phyloP scores from a whole-genome alignment of 2,888 invertebrate genomes.

The Scaptomyza tumidula region DNA sequence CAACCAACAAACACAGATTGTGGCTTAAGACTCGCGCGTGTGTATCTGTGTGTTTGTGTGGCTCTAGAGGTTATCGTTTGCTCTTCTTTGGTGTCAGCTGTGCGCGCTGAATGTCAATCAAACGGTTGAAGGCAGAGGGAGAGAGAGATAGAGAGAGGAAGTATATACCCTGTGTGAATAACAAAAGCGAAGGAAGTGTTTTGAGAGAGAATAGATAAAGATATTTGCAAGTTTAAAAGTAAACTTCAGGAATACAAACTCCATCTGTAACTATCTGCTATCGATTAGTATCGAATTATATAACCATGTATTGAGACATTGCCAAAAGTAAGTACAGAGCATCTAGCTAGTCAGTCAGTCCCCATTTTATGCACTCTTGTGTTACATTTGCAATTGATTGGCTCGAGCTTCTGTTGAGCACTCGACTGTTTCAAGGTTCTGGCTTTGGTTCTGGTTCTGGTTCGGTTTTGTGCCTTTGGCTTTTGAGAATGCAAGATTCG shows the following conservation, averaged over 20 bases:
- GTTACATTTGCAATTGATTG: constrained; percentile 65
- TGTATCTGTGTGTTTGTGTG: not conserved
- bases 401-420: constrained; percentile 12
- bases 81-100: constrained; percentile 16
- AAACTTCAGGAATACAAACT: not conserved
- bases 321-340: not conserved
- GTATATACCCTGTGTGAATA: constrained; percentile 1
- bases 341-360: constrained; percentile 2
- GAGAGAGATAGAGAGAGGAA: not conserved
- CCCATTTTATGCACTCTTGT: constrained; percentile 18
- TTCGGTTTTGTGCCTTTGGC: constrained; percentile 21
- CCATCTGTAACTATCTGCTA: not conserved
- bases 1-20: constrained; percentile 7
- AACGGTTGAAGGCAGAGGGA: not conserved
- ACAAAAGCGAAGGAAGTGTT: not conserved
- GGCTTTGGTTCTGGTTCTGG: not conserved
- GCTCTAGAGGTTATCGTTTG: not conserved
- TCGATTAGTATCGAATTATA: no score
- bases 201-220: not conserved
- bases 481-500: not conserved
- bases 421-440: constrained; percentile 9
- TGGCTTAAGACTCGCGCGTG: not conserved
- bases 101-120: constrained; percentile 22
- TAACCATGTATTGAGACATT: no score
- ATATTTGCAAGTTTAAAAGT: not conserved